Conservation (phyloP, 2,797 vertebrate species). For the Semotilus atromaculatus region DNA sequence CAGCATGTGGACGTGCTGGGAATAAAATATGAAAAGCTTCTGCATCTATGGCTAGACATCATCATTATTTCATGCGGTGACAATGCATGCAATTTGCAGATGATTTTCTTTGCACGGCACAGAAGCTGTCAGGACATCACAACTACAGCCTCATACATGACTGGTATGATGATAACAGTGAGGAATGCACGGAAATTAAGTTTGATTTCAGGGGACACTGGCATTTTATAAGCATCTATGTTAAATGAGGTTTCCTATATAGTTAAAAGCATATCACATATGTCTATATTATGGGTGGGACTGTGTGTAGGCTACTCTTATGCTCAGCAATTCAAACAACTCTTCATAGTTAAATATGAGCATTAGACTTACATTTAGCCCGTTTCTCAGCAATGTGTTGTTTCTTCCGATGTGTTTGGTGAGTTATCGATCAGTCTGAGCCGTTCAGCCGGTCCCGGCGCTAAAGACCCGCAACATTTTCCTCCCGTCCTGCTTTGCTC, state of each 20-base stretch:
- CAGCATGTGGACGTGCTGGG: constrained; percentile 84
- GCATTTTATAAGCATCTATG: neutral
- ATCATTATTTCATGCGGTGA: constrained; percentile 34
- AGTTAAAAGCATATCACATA: neutral
- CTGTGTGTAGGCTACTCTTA: neutral
- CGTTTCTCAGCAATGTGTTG: neutral
- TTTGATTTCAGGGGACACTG: neutral
- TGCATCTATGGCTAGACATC: constrained; percentile 44
- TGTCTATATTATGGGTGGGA: neutral
- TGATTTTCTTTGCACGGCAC: neutral
- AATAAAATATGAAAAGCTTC: constrained; percentile 71
- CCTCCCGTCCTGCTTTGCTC: constrained; percentile 85
- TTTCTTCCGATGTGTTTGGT: neutral
- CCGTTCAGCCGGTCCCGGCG: constrained; percentile 83
- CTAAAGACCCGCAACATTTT: constrained; percentile 84
- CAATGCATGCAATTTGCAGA: constrained; percentile 3
- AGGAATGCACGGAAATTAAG: neutral
- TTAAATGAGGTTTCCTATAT: too few species aligned
- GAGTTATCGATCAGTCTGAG: constrained; percentile 63
- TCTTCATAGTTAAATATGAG: neutral
- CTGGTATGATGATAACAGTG: neutral
- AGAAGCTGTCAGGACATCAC: neutral
- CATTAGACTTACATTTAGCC: constrained; percentile 35
- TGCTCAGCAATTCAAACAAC: neutral
- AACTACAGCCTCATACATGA: neutral